Percentiles rank a stretch among this genome's conserved stretches.
Conservation (phyloP, 2,113 vertebrate genomes). For the Hipposideros armiger region DNA sequence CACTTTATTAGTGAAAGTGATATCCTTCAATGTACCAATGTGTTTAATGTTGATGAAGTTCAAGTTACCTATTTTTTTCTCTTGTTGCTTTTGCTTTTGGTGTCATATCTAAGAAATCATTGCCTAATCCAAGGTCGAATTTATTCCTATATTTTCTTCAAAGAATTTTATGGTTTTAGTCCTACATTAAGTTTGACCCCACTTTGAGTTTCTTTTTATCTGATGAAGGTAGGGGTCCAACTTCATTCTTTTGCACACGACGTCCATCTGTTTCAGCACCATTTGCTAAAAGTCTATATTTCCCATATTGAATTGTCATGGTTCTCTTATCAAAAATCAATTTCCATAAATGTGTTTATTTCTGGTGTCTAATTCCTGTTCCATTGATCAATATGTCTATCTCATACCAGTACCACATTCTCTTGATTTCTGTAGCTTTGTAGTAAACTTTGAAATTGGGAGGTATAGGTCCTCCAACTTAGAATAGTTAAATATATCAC, state of each 20-base stretch:
- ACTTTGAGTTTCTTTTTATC: not conserved
- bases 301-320: not conserved
- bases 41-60: not conserved
- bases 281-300: not conserved
- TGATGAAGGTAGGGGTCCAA: not conserved
- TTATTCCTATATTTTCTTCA: not conserved
- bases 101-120: not conserved
- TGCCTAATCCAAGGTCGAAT: not conserved
- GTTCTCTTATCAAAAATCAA: not conserved
- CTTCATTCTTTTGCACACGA: not conserved
- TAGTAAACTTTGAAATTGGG: not conserved
- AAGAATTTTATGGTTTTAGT: not conserved
- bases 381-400: not conserved
- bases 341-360: not conserved
- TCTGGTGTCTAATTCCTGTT: not conserved
- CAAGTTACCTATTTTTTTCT: not conserved
- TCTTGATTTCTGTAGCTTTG: not conserved
- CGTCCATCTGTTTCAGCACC: not conserved
- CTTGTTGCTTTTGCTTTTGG: not conserved
- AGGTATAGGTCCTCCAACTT: not conserved
- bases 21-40: not conserved
- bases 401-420: not conserved
- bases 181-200: not conserved
- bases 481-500: not conserved
- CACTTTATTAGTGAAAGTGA: not conserved